Evolutionary conservation across 2,888 invertebrate species (phyloP).

Genomic region (Rhingia rostrata): DNA sequence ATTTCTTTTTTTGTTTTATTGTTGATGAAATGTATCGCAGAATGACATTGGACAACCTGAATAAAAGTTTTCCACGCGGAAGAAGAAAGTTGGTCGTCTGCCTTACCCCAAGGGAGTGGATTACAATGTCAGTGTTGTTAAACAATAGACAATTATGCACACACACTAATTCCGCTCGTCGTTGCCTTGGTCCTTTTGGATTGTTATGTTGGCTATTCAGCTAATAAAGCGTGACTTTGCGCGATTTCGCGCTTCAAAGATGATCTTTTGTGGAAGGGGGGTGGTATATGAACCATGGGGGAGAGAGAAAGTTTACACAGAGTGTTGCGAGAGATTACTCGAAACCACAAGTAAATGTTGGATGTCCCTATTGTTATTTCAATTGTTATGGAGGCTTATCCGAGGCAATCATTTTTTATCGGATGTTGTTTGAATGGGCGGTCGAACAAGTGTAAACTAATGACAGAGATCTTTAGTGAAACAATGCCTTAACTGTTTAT

Average conservation of each 20-base stretch:
- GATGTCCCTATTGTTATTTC: constrained; percentile 39
- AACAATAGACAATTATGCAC: constrained; percentile 73
- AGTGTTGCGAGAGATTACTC: constrained; percentile 54
- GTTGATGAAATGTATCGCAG: constrained; percentile 64
- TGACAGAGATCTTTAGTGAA: too few species aligned
- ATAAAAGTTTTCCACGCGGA: constrained; percentile 70
- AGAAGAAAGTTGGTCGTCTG: constrained; percentile 30
- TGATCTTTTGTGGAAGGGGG: constrained; percentile 1
- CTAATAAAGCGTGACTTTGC: constrained; percentile 72
- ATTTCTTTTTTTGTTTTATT: constrained; percentile 61
- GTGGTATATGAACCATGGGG: not conserved
- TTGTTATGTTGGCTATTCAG: constrained; percentile 60
- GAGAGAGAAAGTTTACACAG: constrained; percentile 9
- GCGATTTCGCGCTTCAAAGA: constrained; percentile 41
- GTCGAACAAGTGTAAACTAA: too few species aligned
- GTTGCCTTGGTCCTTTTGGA: constrained; percentile 4
- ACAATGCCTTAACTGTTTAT: too few species aligned
- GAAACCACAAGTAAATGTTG: constrained; percentile 36
- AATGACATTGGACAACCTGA: constrained; percentile 71
- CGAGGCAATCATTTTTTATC: constrained; percentile 57
- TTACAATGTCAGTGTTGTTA: constrained; percentile 70
- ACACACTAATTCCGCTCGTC: constrained; percentile 63
- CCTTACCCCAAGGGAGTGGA: constrained; percentile 43
- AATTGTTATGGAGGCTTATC: constrained; percentile 64
- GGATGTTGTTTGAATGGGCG: not conserved